Evolutionary conservation across 2,888 invertebrate species (phyloP).

Genomic region (Sinohyriopsis cumingii): DNA sequence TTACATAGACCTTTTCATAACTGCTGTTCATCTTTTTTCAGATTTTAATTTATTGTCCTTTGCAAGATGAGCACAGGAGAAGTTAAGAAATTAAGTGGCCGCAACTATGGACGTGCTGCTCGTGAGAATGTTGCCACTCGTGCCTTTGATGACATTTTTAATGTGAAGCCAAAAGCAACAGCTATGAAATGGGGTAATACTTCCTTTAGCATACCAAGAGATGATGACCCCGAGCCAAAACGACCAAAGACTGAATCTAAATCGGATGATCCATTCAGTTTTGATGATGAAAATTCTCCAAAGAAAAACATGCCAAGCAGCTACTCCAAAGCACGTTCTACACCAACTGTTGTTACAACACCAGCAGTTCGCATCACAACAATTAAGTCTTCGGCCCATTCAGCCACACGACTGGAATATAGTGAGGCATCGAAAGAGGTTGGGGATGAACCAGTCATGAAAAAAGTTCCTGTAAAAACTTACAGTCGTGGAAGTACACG

Average conservation of each 20-base stretch:
- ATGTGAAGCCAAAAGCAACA: constrained; percentile 40
- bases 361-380: constrained; percentile 34
- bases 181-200: constrained; percentile 63
- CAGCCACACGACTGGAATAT: constrained; percentile 8
- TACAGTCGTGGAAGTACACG: constrained; percentile 36
- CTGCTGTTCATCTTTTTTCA: no score
- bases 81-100: constrained; percentile 36
- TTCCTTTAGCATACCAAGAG: constrained; percentile 57
- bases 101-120: constrained; percentile 51
- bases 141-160: constrained; percentile 58
- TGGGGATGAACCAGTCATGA: constrained; percentile 27
- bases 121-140: constrained; percentile 46
- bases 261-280: constrained; percentile 59
- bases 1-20: no score
- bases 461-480: constrained; percentile 35
- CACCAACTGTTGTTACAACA: constrained; percentile 26
- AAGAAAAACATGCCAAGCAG: constrained; percentile 25
- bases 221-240: constrained; percentile 36
- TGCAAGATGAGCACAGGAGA: constrained; percentile 27
- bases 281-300: constrained; percentile 49
- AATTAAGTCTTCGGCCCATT: constrained; percentile 10
- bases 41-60: no score
- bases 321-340: neutral
- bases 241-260: constrained; percentile 38
- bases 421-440: constrained; percentile 14